These are phyloP conservation scores for Sebastiscus albofasciatus DNA, from an alignment of 2,797 vertebrate genomes.

Conservation along the genomic window DNA sequence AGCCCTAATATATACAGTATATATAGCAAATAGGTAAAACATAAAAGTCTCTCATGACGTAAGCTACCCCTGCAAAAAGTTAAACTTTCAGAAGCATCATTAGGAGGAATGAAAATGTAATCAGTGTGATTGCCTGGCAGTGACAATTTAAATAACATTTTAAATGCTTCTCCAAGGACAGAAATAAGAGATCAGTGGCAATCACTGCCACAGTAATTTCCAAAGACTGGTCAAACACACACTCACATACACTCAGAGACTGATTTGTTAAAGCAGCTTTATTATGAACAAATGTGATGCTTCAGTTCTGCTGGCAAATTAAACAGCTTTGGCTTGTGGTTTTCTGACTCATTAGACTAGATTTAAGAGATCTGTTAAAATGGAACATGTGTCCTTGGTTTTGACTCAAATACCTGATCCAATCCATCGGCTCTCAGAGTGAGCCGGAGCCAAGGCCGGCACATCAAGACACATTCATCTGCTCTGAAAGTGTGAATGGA, in stretches of 20 bases:
- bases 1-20: too few species aligned
- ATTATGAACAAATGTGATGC: slow-evolving; percentile 64
- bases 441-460: slow-evolving; percentile 40
- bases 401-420: slow-evolving; percentile 69
- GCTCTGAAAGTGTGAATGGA: neutral
- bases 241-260: neutral
- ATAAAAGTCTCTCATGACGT: neutral
- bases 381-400: slow-evolving; percentile 67
- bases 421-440: slow-evolving; percentile 55
- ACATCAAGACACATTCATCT: slow-evolving; percentile 22
- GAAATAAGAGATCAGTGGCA: slow-evolving; percentile 25
- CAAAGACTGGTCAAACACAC: slow-evolving; percentile 33
- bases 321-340: slow-evolving; percentile 63
- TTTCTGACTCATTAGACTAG: slow-evolving; percentile 69
- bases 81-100: neutral
- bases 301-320: slow-evolving; percentile 73
- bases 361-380: slow-evolving; percentile 68
- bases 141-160: slow-evolving; percentile 41
- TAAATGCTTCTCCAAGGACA: slow-evolving; percentile 23
- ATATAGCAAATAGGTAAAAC: neutral
- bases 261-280: slow-evolving; percentile 67
- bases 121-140: slow-evolving; percentile 26
- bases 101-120: slow-evolving; percentile 15
- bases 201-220: slow-evolving; percentile 45
- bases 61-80: slow-evolving; percentile 3